Evolutionary conservation across 2,113 vertebrate species (phyloP).

Genomic region (Ceyx cyanopectus): DNA sequence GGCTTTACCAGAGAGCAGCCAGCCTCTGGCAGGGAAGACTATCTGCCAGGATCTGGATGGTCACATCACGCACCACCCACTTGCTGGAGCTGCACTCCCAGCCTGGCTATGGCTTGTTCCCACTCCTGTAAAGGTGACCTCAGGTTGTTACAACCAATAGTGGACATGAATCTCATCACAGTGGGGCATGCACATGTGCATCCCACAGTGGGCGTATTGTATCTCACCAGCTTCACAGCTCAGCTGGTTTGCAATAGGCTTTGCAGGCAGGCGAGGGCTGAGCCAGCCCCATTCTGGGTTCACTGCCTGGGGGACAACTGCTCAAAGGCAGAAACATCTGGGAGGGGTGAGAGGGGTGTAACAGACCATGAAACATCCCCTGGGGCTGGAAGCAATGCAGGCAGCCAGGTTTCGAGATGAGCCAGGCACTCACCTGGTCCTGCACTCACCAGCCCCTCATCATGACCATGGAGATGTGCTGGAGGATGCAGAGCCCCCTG

Average conservation of each 20-base stretch:
- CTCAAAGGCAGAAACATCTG: background rate
- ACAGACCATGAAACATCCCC: background rate
- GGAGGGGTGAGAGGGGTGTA: background rate
- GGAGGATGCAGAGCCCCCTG: background rate
- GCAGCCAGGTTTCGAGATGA: background rate
- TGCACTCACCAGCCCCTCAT: background rate
- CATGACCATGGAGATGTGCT: fast-evolving
- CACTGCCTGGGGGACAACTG: background rate
- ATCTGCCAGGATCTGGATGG: background rate
- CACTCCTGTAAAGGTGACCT: background rate
- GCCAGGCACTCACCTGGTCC: fast-evolving
- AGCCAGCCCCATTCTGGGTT: background rate
- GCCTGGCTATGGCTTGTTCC: background rate
- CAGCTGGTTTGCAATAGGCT: background rate
- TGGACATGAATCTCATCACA: fast-evolving
- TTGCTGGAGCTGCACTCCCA: background rate
- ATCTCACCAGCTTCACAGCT: background rate
- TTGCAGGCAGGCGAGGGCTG: background rate
- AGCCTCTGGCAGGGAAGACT: background rate
- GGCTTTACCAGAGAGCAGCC: background rate
- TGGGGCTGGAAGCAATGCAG: background rate
- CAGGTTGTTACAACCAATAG: fast-evolving
- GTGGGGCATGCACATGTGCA: fast-evolving
- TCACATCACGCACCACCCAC: fast-evolving
- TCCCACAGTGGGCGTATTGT: fast-evolving